phyloP scores from a whole-genome alignment of 2,797 vertebrate genomes.

The Anguilla anguilla region DNA sequence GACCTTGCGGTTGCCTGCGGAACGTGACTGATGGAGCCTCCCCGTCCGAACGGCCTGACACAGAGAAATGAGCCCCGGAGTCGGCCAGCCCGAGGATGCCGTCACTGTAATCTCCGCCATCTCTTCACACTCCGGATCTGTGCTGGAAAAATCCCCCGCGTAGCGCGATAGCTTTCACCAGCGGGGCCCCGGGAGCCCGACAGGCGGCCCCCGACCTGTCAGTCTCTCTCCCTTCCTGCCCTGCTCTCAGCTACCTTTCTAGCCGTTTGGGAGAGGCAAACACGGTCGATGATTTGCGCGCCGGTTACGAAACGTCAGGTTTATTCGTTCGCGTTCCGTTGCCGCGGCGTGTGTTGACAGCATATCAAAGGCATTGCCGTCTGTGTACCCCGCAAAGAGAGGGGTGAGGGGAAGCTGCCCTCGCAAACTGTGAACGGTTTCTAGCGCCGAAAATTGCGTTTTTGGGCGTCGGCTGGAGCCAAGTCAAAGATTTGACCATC shows the following conservation, averaged over 20 bases:
- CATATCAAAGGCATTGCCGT: not conserved
- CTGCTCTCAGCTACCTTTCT: not conserved
- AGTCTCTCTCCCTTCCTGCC: not conserved
- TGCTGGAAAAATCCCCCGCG: not conserved
- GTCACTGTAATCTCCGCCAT: not conserved
- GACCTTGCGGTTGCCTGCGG: slow-evolving; percentile 8
- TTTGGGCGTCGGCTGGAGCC: not conserved
- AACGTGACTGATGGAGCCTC: slow-evolving; percentile 7
- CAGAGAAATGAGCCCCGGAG: not conserved
- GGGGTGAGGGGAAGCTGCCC: not conserved
- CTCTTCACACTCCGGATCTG: not conserved
- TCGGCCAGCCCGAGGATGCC: not conserved
- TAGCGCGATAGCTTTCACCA: not conserved
- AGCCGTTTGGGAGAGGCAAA: not conserved
- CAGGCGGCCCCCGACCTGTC: not conserved
- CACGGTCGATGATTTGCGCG: not conserved
- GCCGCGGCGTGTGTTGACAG: not conserved
- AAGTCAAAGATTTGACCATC: slow-evolving; percentile 13
- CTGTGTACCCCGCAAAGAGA: not conserved
- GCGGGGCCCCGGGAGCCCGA: not conserved
- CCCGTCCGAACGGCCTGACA: not conserved
- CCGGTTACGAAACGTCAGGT: not conserved
- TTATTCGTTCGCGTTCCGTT: not conserved
- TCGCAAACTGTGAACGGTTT: not conserved
- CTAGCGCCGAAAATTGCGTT: not conserved